Conservation (phyloP, 1,140 invertebrate genomes). For the Globodera rostochiensis region DNA sequence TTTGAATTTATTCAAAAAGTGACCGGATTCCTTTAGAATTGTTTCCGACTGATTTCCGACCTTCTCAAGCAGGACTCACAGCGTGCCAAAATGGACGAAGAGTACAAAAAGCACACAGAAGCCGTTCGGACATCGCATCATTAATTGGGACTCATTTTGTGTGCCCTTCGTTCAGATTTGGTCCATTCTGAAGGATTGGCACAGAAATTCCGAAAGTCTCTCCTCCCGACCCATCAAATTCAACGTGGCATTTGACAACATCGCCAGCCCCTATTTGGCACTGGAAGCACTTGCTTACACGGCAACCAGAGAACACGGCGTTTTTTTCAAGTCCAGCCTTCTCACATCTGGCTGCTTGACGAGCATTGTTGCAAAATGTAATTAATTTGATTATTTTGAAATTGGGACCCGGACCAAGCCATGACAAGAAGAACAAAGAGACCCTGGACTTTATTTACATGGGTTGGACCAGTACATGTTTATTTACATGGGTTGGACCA, state of each 20-base stretch:
- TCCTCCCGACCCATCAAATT: constrained; percentile 34
- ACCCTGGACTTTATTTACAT: no score
- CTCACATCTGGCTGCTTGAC: constrained; percentile 41
- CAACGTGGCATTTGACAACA: constrained; percentile 37
- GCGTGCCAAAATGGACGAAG: constrained; percentile 16
- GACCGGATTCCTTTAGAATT: constrained; percentile 1
- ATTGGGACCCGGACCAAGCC: neutral
- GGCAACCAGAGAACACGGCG: constrained; percentile 28
- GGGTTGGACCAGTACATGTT: neutral
- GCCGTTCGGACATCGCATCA: neutral
- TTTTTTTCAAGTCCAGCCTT: constrained; percentile 40
- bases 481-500: neutral
- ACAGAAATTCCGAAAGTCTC: constrained; percentile 12
- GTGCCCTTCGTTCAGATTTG: constrained; percentile 27
- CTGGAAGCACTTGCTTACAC: constrained; percentile 51
- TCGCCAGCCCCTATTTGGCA: constrained; percentile 33
- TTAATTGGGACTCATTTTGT: neutral
- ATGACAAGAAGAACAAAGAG: no score
- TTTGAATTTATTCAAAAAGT: neutral
- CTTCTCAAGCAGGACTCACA: constrained; percentile 37
- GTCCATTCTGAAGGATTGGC: constrained; percentile 49
- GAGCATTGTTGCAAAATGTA: constrained; percentile 51
- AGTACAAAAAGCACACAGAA: constrained; percentile 28
- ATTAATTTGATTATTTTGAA: constrained; percentile 4
- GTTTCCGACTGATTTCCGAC: constrained; percentile 28